A percentile compares a stretch with the other conserved stretches of the same genome.
These are phyloP conservation scores for Tetramorium parvispinum DNA, from an alignment of 1,140 invertebrate genomes.

Conservation along the genomic window DNA sequence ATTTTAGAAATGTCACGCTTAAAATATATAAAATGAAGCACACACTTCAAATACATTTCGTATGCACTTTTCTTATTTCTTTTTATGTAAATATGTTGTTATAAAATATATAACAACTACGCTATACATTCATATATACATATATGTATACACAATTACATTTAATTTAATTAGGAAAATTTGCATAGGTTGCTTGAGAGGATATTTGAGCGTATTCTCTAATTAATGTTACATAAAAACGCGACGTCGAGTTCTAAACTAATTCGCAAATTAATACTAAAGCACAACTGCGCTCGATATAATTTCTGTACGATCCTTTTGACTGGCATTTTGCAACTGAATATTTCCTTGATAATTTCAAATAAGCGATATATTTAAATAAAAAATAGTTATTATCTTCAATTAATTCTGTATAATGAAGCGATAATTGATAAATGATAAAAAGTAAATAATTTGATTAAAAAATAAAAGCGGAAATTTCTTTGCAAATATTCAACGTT, in stretches of 20 bases:
- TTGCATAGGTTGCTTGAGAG: neutral
- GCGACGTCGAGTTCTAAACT: slow-evolving; percentile 30
- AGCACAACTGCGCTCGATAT: neutral
- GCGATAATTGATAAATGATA: neutral
- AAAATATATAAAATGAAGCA: neutral
- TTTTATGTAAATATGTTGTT: neutral
- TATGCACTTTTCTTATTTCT: neutral
- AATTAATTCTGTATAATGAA: neutral
- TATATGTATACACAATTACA: neutral
- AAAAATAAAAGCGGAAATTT: neutral
- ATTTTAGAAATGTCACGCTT: neutral
- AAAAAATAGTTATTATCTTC: neutral
- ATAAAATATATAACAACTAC: neutral
- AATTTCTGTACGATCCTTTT: neutral
- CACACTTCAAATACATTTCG: neutral
- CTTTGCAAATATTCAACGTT: neutral
- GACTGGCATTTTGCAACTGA: neutral
- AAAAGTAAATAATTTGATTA: slow-evolving; percentile 1
- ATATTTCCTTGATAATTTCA: neutral
- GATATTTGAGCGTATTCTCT: neutral
- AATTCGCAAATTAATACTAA: slow-evolving; percentile 17
- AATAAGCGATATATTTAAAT: neutral
- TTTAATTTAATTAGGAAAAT: slow-evolving; percentile 24
- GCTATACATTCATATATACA: neutral
- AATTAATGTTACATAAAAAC: slow-evolving; percentile 41